These are phyloP conservation scores for Linnaemya vulpina DNA, from an alignment of 2,888 invertebrate species.

Conservation along the genomic window DNA sequence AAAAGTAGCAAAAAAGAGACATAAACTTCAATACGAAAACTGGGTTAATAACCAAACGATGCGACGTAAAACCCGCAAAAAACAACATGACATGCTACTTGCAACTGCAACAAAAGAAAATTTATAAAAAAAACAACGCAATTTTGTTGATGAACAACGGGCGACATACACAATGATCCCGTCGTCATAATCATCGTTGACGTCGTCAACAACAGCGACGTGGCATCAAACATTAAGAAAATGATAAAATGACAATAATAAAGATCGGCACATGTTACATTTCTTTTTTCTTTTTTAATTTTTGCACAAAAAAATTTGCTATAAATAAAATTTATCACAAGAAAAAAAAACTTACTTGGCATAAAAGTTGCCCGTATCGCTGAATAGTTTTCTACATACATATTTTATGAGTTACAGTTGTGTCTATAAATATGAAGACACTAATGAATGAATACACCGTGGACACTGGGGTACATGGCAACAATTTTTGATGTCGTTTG, in stretches of 20 bases:
- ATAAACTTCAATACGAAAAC: conserved; percentile 60
- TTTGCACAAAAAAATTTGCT: not conserved
- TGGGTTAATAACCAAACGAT: conserved; percentile 70
- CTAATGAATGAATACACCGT: not conserved
- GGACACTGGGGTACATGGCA: not conserved
- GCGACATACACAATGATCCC: conserved; percentile 27
- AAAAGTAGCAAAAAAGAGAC: conserved; percentile 24
- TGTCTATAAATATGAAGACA: not conserved
- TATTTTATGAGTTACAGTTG: not conserved
- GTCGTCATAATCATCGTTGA: not conserved
- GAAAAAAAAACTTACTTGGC: conserved; percentile 17
- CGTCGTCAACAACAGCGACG: conserved; percentile 12
- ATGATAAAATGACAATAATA: conserved; percentile 60
- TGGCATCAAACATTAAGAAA: conserved; percentile 44
- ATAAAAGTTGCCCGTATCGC: not conserved
- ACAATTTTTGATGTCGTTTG: too few relatives aligned
- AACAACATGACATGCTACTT: conserved; percentile 31
- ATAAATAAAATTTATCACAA: conserved; percentile 10
- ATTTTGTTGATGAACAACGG: conserved; percentile 50
- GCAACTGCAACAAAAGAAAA: conserved; percentile 46
- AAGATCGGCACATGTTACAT: conserved; percentile 56
- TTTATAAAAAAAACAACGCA: conserved; percentile 6
- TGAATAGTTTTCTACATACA: too few relatives aligned
- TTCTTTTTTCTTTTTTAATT: conserved; percentile 19
- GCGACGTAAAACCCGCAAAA: conserved; percentile 58